Conservation (phyloP, 2,888 invertebrate species). For the Bombyx huttoni region DNA sequence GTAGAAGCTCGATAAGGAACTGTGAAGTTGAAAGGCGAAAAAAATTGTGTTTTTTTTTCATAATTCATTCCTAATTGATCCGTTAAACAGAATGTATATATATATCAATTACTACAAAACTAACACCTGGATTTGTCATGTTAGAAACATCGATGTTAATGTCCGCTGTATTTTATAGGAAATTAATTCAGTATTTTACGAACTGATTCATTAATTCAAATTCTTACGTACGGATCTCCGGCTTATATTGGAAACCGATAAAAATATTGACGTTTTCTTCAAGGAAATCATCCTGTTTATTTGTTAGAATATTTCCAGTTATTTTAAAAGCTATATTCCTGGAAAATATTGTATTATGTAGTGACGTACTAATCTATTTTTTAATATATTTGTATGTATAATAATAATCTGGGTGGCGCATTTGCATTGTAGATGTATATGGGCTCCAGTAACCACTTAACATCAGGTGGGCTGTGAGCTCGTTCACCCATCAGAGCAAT, state of each 20-base stretch:
- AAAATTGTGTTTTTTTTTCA: too few relatives aligned
- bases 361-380: conserved; percentile 2
- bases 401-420: too few relatives aligned
- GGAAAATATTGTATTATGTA: not conserved
- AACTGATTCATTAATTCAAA: conserved; percentile 26
- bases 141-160: not conserved
- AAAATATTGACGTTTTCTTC: conserved; percentile 30
- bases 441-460: too few relatives aligned
- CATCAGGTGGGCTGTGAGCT: too few relatives aligned
- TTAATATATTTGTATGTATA: too few relatives aligned
- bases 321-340: not conserved
- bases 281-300: conserved; percentile 10
- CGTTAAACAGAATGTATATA: too few relatives aligned
- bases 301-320: conserved; percentile 1
- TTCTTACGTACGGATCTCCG: conserved; percentile 24
- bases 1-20: too few relatives aligned
- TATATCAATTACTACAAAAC: not conserved
- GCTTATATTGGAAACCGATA: conserved; percentile 17
- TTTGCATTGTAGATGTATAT: too few relatives aligned
- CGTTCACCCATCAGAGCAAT: too few relatives aligned
- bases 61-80: too few relatives aligned
- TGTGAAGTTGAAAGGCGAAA: too few relatives aligned
- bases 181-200: not conserved
- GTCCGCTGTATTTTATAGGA: not conserved
- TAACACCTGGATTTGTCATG: not conserved